Percentiles rank a stretch among this genome's conserved stretches.
Evolutionary conservation across 2,113 vertebrate species (phyloP).

Genomic region (Dolichallabes microphthalmus): DNA sequence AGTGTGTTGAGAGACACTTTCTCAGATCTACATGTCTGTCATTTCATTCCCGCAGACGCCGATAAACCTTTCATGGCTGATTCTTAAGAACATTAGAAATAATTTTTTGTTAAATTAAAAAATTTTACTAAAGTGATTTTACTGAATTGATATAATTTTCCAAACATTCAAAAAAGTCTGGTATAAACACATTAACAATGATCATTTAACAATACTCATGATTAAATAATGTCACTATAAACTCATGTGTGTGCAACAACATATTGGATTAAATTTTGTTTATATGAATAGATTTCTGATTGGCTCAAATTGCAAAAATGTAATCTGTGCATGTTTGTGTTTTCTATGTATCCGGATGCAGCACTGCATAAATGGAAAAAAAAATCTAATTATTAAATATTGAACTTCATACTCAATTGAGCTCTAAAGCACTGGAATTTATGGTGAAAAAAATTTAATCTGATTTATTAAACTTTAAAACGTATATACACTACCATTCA

Average conservation of each 20-base stretch:
- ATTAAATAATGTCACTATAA: not conserved
- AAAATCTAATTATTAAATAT: not conserved
- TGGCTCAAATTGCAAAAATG: not conserved
- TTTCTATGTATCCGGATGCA: not conserved
- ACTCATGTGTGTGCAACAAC: not conserved
- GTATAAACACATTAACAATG: not conserved
- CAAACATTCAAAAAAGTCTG: not conserved
- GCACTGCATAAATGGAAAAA: not conserved
- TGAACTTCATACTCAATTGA: not conserved
- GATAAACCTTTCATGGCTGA: not conserved
- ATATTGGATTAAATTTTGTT: not conserved
- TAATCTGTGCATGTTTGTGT: not conserved
- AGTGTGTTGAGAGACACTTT: not conserved
- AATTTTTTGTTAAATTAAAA: not conserved
- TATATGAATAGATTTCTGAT: not conserved
- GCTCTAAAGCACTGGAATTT: not conserved
- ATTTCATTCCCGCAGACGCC: not conserved
- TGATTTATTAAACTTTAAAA: not conserved
- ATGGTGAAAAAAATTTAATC: not conserved
- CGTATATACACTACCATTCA: too few species aligned
- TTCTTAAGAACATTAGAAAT: not conserved
- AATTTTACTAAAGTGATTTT: not conserved
- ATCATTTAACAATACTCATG: not conserved
- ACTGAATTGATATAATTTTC: not conserved
- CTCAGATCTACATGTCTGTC: not conserved